Evolutionary conservation across 2,888 invertebrate genomes (phyloP).

Genomic region (Lamellibrachia satsuma): DNA sequence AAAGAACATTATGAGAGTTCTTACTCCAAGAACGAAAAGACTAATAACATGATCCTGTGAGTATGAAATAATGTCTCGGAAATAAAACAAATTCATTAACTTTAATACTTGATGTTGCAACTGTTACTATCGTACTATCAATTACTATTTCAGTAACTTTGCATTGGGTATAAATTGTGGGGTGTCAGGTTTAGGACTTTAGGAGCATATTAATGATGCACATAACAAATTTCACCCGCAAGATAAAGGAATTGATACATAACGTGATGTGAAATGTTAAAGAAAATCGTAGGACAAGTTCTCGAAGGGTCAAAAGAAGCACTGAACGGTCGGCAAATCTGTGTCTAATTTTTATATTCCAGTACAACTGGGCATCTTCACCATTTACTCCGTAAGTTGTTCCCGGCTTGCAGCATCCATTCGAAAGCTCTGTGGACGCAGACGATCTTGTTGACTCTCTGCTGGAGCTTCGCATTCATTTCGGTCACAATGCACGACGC

Average conservation of each 20-base stretch:
- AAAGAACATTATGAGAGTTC: conserved; percentile 67
- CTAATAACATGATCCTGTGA: conserved; percentile 65
- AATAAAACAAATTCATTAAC: neutral
- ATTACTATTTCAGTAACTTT: too few species aligned
- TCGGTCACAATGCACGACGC: conserved; percentile 62
- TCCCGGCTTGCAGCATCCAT: conserved; percentile 54
- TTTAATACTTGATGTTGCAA: too few species aligned
- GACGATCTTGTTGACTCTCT: conserved; percentile 61
- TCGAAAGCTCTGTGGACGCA: conserved; percentile 66
- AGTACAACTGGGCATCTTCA: neutral
- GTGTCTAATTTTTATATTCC: neutral
- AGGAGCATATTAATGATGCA: too few species aligned
- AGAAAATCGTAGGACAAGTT: too few species aligned
- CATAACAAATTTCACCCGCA: too few species aligned
- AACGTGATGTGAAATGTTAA: too few species aligned
- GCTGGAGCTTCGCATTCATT: conserved; percentile 64
- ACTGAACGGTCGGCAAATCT: too few species aligned
- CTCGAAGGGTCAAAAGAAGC: too few species aligned
- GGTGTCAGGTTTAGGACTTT: too few species aligned
- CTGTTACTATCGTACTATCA: too few species aligned
- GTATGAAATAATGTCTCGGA: conserved; percentile 36
- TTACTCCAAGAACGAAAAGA: conserved; percentile 65
- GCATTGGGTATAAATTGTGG: too few species aligned
- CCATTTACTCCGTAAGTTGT: neutral
- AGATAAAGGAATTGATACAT: too few species aligned